These are phyloP conservation scores for Prionace glauca DNA, from an alignment of 2,797 vertebrate species.

Conservation along the genomic window DNA sequence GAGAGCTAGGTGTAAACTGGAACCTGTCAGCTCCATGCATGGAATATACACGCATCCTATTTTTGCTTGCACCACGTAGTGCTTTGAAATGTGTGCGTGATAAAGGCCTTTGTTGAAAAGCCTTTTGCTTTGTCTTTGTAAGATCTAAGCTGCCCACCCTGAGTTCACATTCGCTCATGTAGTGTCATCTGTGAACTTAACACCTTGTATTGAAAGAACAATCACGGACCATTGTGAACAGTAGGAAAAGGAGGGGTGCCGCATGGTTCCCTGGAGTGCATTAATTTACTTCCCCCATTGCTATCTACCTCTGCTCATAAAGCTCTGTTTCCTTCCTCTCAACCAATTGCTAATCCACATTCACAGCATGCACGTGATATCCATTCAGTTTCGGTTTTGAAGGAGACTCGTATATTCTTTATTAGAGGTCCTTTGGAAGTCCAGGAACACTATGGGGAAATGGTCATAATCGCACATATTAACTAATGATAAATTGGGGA, in stretches of 20 bases:
- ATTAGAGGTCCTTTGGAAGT: background rate
- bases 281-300: slow-evolving; percentile 14
- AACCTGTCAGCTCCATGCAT: background rate
- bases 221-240: background rate
- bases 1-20: background rate
- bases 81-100: background rate
- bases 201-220: background rate
- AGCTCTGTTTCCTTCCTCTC: background rate
- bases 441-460: background rate
- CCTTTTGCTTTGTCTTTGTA: background rate
- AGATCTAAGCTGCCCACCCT: background rate
- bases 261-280: background rate
- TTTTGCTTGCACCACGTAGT: background rate
- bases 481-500: background rate
- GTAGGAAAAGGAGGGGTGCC: background rate
- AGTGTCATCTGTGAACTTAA: background rate
- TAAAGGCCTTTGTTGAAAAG: background rate
- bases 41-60: background rate
- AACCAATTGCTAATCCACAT: background rate
- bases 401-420: background rate
- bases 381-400: background rate
- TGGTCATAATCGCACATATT: background rate
- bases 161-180: background rate
- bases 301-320: background rate
- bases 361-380: background rate